Conservation (phyloP, 2,113 vertebrate genomes). For the Litocranius walleri region DNA sequence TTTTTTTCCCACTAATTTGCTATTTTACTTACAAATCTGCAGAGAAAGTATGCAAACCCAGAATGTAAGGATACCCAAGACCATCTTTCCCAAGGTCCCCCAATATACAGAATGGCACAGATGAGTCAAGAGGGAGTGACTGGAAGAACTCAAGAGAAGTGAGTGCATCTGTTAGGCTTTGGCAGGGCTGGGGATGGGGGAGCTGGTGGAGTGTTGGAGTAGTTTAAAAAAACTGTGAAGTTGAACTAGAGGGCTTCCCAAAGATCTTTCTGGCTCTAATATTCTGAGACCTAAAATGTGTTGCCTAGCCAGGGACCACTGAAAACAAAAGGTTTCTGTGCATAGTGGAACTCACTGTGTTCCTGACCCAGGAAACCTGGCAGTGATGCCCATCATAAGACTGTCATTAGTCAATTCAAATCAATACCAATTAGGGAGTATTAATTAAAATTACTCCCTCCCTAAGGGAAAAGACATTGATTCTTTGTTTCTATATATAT, state of each 20-base stretch:
- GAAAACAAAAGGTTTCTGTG: constrained; percentile 50
- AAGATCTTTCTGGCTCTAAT: background rate
- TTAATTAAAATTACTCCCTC: constrained; percentile 80
- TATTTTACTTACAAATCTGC: background rate
- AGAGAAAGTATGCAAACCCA: background rate
- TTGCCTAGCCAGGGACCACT: constrained; percentile 49
- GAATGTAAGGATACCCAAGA: background rate
- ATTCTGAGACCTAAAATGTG: background rate
- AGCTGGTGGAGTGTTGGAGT: background rate
- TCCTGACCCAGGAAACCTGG: constrained; percentile 74
- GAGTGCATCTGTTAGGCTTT: background rate
- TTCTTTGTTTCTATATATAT: background rate
- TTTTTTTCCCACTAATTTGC: background rate
- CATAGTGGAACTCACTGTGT: constrained; percentile 67
- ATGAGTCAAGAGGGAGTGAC: background rate
- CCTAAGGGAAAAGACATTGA: constrained; percentile 39
- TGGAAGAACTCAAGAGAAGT: background rate
- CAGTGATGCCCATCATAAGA: constrained; percentile 76
- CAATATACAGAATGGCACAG: background rate
- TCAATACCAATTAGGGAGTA: constrained; percentile 83
- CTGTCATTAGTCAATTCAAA: constrained; percentile 76
- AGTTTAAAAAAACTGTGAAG: background rate
- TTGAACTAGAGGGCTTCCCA: constrained; percentile 38
- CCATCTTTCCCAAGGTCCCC: background rate
- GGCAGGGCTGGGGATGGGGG: background rate